Evolutionary conservation across 1,140 invertebrate genomes (phyloP).

Genomic region (Orchestia grillus): DNA sequence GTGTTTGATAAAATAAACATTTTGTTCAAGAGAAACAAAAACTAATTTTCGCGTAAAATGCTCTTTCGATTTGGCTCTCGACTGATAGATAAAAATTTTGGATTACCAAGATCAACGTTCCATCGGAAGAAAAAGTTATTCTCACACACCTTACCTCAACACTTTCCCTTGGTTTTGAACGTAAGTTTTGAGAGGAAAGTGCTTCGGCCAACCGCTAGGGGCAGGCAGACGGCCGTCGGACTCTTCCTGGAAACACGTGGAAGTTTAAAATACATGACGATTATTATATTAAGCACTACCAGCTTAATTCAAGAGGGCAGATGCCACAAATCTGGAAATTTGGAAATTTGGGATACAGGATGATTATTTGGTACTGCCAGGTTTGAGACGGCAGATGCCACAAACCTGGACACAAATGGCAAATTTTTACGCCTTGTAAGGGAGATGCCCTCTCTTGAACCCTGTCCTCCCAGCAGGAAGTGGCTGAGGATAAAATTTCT

Average conservation of each 20-base stretch:
- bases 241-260: neutral
- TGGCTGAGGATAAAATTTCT: too few relatives aligned
- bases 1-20: neutral
- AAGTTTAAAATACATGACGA: neutral
- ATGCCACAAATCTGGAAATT: too few relatives aligned
- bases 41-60: neutral
- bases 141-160: neutral
- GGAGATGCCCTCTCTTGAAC: too few relatives aligned
- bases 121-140: neutral
- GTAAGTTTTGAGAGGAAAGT: constrained; percentile 30
- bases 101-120: neutral
- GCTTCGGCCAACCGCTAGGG: constrained; percentile 9
- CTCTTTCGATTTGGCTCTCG: too few relatives aligned
- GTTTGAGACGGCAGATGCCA: too few relatives aligned
- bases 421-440: too few relatives aligned
- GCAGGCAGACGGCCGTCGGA: neutral
- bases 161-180: constrained; percentile 14
- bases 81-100: neutral
- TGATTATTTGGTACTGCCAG: too few relatives aligned
- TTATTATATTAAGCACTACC: neutral
- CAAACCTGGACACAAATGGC: too few relatives aligned
- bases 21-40: neutral
- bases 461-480: too few relatives aligned
- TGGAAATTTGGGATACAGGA: too few relatives aligned
- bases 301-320: neutral